Evolutionary conservation across 2,888 invertebrate species (phyloP).

Genomic region (Electrophaes corylata): DNA sequence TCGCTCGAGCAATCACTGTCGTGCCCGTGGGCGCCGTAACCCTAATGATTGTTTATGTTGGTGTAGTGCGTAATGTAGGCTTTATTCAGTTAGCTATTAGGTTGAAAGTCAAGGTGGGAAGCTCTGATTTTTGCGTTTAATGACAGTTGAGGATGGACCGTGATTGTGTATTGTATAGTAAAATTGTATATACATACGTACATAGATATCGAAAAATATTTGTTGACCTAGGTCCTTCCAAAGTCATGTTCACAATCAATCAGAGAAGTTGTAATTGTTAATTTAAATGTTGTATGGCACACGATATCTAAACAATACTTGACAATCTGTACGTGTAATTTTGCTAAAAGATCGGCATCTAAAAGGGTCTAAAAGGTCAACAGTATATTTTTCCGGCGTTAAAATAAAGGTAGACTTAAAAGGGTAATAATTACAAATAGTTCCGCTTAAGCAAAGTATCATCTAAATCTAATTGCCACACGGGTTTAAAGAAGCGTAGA

Average conservation of each 20-base stretch:
- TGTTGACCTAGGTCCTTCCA: constrained; percentile 23
- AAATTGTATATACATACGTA: constrained; percentile 48
- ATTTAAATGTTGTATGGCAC: too few species aligned
- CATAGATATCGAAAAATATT: constrained; percentile 40
- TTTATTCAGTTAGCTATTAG: constrained; percentile 41
- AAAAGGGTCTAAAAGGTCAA: constrained; percentile 15
- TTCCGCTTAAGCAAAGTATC: constrained; percentile 37
- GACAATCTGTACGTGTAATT: too few species aligned
- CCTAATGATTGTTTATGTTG: constrained; percentile 68
- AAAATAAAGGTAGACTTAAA: constrained; percentile 10
- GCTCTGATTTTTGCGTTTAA: constrained; percentile 57
- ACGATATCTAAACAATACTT: too few species aligned
- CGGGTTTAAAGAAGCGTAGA: constrained; percentile 43
- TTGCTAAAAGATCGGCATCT: neutral
- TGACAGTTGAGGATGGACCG: constrained; percentile 52
- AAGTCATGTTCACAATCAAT: neutral
- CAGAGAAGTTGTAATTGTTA: too few species aligned
- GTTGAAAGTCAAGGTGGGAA: constrained; percentile 47
- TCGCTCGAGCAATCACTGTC: constrained; percentile 77
- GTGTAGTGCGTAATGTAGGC: constrained; percentile 55
- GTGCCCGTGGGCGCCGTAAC: constrained; percentile 81
- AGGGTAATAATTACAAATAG: constrained; percentile 19
- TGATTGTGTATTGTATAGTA: constrained; percentile 32
- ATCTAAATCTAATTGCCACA: constrained; percentile 44
- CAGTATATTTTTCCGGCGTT: constrained; percentile 19